Evolutionary conservation across 2,113 vertebrate genomes (phyloP), one percentile per base, ranked within the genome.

Genomic region (Rynchops niger): DNA sequence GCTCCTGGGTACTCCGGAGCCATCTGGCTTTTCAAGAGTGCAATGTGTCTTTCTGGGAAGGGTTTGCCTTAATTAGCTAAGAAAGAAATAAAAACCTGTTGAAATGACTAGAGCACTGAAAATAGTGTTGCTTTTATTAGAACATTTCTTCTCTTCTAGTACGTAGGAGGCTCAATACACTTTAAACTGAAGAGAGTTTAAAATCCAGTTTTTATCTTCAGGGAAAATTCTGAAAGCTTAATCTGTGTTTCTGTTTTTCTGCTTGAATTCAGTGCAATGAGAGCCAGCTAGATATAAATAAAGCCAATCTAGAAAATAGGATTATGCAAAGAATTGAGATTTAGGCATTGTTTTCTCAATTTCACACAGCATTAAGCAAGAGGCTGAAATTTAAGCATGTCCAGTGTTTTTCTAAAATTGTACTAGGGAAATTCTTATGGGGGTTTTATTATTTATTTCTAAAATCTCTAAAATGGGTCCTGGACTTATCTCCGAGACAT

Each of bases 141-240:
- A 73, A 81, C 49, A 9, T 42, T 9, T 87, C 34, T 56, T 67
- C 12, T 80, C 5, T 76, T 13, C 11, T 72, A 59, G 3, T 45
- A 55, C 0, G 1, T 22, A 47, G 29, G 25, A 90, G 0, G 0
- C 20, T 56, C 8, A 70, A 22, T 38, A 47, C 3, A 58, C 17
- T 66, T 94, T 52, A 55, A 67, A 72, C 5, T 40, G 17, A 85
- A 16, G 27, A 7, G 17, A 85, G 13, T 49, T 79, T 40, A 40
- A 87, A 87, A 87, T 63, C 3, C 20, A 69, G 0, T 58, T 91
- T 73, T 59, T 87, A 8, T 69, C 32, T 69, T 72, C 32, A 36
- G 7, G 23, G 6, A 34, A 69, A 55, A 12, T 30, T 77, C 38
- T 72, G 6, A 50, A 40, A 63, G 32, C 38, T 53, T 56, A 71